Base-by-base conservation (phyloP, 1,140 invertebrate species). In the Marisa cornuarietis region DNA sequence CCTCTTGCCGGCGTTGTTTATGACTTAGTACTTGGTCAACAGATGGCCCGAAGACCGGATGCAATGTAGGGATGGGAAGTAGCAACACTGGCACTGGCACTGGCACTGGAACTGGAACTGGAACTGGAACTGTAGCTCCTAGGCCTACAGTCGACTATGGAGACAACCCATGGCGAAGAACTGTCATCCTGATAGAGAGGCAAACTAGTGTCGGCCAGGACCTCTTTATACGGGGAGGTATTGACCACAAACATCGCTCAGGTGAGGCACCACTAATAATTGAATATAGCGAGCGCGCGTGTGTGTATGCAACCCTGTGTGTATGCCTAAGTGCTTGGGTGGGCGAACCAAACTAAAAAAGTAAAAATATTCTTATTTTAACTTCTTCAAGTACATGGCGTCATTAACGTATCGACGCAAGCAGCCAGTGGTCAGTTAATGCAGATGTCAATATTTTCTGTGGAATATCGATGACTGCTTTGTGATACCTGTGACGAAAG, bases 151-250 rank as follows among this genome's bases (percentile, higher is more conserved):
- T 61, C 51, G 20, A 79, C 83, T 26, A 61, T 71, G 14, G 69
- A 52, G 65, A 68, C 81, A 14, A 68, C 68, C 20, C 74, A 20
- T 71, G 68, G 76, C 16, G 81, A 78, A 63, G 85, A 79, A 89
- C 92, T 11, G 89, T 92, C 18, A 87, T 92, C 58, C 83, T 92
- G 69, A 80, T 92, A 2, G 83, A 90, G 68, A 88, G 87, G 76
- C 82, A 85, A 49, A 92, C 92, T 14, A 73, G 74, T 10, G 83
- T 85, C 4, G 92, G 92, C 16, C 89, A 92, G 79, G 90, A 92
- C 83, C 61, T 93, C n/a, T 92, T 92, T 83, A 87, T 93, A 68
- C 80, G 92, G 73, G 92, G 92, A 24, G 92, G 92, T 42, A 89
- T 92, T 54, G 89, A 85, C 61, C 84, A 86, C 66, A 58, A 65